Evolutionary conservation across 2,797 vertebrate species (phyloP).

Genomic region (Galago senegalensis): DNA sequence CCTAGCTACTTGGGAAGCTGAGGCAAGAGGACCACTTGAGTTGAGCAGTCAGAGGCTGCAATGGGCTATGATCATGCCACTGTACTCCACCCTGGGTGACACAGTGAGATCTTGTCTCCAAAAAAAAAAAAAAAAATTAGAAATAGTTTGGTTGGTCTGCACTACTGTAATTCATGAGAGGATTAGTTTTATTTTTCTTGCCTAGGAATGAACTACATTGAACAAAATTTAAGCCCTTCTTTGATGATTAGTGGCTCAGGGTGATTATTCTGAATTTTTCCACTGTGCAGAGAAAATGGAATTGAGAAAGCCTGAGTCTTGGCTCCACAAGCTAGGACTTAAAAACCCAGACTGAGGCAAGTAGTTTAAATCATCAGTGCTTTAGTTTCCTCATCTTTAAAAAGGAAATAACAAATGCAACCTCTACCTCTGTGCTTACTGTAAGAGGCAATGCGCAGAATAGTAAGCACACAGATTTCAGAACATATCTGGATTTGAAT

Average conservation of each 20-base stretch:
- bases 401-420: slow-evolving; percentile 26
- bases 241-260: background rate
- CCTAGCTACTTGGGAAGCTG: background rate
- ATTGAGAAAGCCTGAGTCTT: background rate
- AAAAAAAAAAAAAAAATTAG: background rate
- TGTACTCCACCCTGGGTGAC: background rate
- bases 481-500: background rate
- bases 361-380: background rate
- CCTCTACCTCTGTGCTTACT: background rate
- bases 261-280: background rate
- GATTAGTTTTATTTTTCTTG: background rate
- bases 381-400: background rate
- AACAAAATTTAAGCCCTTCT: background rate
- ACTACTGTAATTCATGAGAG: background rate
- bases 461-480: background rate
- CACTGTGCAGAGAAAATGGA: background rate
- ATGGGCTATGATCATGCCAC: background rate
- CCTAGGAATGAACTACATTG: background rate
- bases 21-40: background rate
- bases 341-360: background rate
- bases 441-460: background rate
- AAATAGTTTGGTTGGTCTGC: background rate
- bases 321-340: background rate
- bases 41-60: background rate
- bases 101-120: background rate